These are phyloP conservation scores for Oryzias woworae DNA, from an alignment of 2,113 vertebrate species.

Conservation along the genomic window DNA sequence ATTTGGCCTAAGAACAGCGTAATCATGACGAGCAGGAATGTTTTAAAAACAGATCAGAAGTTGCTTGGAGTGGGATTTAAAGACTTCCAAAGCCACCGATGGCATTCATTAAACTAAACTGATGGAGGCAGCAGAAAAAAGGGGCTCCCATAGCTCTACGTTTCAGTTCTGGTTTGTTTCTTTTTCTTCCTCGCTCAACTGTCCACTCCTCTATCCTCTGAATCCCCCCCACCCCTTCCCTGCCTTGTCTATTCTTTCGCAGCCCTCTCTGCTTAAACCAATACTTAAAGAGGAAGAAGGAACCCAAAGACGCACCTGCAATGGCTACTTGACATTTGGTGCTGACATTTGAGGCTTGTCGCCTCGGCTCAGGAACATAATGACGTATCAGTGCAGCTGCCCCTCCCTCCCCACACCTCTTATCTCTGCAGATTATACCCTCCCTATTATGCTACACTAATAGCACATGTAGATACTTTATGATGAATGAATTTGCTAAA, in stretches of 20 bases:
- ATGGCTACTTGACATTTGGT: slow-evolving; percentile 84
- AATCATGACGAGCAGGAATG: no score
- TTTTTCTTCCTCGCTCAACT: slow-evolving; percentile 6
- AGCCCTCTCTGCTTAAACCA: slow-evolving; percentile 18
- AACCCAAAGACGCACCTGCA: slow-evolving; percentile 27
- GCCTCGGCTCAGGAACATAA: slow-evolving; percentile 78
- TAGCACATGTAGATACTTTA: slow-evolving; percentile 94
- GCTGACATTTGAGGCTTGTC: slow-evolving; percentile 79
- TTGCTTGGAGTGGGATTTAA: no score
- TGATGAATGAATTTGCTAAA: slow-evolving; percentile 94
- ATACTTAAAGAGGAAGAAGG: slow-evolving; percentile 42
- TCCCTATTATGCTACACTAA: slow-evolving; percentile 91
- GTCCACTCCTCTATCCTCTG: slow-evolving; percentile 8
- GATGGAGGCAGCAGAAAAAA: no score
- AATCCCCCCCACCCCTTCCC: slow-evolving; percentile 19
- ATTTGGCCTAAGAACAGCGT: no score
- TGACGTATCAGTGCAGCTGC: slow-evolving; percentile 73
- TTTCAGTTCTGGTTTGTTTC: slow-evolving; percentile 1
- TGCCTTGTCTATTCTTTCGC: slow-evolving; percentile 9
- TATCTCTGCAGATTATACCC: slow-evolving; percentile 88
- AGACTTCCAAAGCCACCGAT: no score
- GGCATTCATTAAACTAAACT: no score
- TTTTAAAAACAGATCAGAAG: no score
- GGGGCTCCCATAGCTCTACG: no score
- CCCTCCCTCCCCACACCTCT: slow-evolving; percentile 77